phyloP scores from a whole-genome alignment of 2,888 invertebrate genomes.

The Copidosoma aretas region DNA sequence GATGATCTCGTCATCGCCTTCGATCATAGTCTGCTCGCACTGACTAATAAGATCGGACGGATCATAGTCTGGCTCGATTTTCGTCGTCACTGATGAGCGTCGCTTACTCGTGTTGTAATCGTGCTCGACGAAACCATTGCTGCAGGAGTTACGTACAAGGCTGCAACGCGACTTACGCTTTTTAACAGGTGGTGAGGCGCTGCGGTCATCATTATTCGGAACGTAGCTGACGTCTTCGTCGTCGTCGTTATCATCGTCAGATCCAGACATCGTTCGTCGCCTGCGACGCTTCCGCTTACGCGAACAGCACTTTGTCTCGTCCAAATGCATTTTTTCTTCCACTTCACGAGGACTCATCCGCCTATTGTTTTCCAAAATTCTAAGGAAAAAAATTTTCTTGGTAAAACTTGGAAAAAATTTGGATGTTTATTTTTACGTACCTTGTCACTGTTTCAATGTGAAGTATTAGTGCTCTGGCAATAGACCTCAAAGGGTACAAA shows the following conservation, averaged over 20 bases:
- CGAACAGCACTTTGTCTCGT: slow-evolving; percentile 57
- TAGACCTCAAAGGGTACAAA: slow-evolving; percentile 71
- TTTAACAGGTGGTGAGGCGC: slow-evolving; percentile 40
- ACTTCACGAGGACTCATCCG: slow-evolving; percentile 49
- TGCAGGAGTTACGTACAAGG: slow-evolving; percentile 10
- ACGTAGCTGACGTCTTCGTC: slow-evolving; percentile 37
- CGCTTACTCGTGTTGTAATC: slow-evolving; percentile 22
- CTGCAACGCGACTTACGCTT: slow-evolving; percentile 40
- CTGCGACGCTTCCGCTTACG: slow-evolving; percentile 54
- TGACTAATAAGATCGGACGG: slow-evolving; percentile 43
- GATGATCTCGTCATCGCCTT: slow-evolving; percentile 47
- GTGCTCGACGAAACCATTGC: slow-evolving; percentile 42
- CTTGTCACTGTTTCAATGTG: slow-evolving; percentile 62
- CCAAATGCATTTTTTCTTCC: slow-evolving; percentile 55
- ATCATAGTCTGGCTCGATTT: slow-evolving; percentile 18
- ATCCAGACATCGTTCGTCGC: slow-evolving; percentile 51
- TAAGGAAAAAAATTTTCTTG: slow-evolving; percentile 33
- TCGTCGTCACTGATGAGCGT: neutral
- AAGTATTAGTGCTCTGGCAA: slow-evolving; percentile 75
- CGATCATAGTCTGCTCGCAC: slow-evolving; percentile 55
- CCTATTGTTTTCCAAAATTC: slow-evolving; percentile 51
- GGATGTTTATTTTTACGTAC: slow-evolving; percentile 40
- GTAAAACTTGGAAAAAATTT: too few species aligned
- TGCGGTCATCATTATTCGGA: slow-evolving; percentile 28
- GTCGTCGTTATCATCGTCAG: slow-evolving; percentile 47